Base-by-base conservation (phyloP, 2,888 invertebrate genomes). In the Coelogynopora nodosa region DNA sequence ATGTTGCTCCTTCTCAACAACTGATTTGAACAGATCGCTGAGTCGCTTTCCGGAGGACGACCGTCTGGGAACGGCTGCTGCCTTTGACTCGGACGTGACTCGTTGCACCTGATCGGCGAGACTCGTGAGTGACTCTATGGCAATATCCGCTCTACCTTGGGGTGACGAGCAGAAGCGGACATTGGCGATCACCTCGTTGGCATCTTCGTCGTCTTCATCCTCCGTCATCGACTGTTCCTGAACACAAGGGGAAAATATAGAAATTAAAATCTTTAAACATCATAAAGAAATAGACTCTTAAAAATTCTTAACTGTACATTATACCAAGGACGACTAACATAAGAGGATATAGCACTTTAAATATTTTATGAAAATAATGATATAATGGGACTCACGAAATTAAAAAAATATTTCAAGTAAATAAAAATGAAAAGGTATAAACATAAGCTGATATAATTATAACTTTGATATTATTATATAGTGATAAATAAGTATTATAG, bases 131-230 rank as follows among this genome's bases (percentile, higher is more conserved):
- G 74, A 74, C 74, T 74, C 74, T 2, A 74, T 13, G 5, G 74
- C 74, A 26, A 74, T 74, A 10, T 74, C 74, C 27, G 74, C 74
- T 74, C 74, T 74, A 5, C 74, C 74, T 5, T 26, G 5, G 10
- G 74, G 74, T 74, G 74, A 74, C 23, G 74, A 74, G 74, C 74
- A 74, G 27, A 74, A 74, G 74, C 74, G 74, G 23, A 74, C 74
- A 74, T 74, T 74, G 2, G 74, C 74, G 23, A 74, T 74, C 10
- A 74, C 74, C 23, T 74, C 74, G 23, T 74, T 26, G 74, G 5
- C 27, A 74, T 23, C 74, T 5, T 74, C 74, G 2, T 74, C 74
- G 23, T 74, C 74, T 74, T 74, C 74, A 74, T 74, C 74, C 23
- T 74, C 74, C 5, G 74, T 74, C 74, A 74, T 74, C 2, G 74